Evolutionary conservation across 2,113 vertebrate species (phyloP).

Genomic region (Upupa epops): DNA sequence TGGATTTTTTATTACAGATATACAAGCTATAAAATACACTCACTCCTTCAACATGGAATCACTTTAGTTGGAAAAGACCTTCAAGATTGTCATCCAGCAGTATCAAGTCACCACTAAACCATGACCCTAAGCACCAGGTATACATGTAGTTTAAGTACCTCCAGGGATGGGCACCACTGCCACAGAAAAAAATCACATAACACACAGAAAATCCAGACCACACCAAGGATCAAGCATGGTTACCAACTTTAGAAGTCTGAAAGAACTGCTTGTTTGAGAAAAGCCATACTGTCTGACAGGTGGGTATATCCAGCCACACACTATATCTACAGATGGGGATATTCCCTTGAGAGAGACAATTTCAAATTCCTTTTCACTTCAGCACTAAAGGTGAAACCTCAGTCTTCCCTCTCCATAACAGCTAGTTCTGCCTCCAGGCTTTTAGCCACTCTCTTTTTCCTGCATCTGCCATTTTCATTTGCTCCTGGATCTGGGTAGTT

Average conservation of each 20-base stretch:
- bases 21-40: background rate
- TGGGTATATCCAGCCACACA: background rate
- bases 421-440: background rate
- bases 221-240: fast-evolving
- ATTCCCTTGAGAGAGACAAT: background rate
- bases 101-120: no score
- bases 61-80: no score
- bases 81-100: no score
- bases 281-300: background rate
- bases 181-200: background rate
- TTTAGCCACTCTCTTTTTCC: background rate
- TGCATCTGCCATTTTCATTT: background rate
- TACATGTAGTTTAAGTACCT: no score
- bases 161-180: no score
- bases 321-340: fast-evolving
- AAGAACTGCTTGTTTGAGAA: background rate
- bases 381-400: background rate
- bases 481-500: background rate
- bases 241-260: background rate
- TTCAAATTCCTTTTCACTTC: background rate
- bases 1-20: background rate
- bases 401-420: fast-evolving
- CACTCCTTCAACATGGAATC: background rate
- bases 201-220: background rate
- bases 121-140: no score